Evolutionary conservation across 2,797 vertebrate genomes (phyloP), one percentile per base, ranked within the genome.

Genomic region (Calcarius lapponicus): DNA sequence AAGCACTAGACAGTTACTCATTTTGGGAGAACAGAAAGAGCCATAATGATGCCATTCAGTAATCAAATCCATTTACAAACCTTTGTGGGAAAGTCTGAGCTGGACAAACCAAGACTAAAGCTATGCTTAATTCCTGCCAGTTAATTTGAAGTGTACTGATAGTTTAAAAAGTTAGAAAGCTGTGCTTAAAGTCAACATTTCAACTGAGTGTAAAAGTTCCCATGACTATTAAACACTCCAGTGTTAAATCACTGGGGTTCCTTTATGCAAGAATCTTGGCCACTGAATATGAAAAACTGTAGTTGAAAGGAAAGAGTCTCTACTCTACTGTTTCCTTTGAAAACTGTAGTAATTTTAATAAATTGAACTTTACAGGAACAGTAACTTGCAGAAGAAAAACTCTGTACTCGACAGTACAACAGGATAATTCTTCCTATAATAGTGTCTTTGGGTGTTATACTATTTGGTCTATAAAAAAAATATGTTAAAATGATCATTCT

Each of bases 31-130:
- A 73, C 11, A 88, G 60, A 93, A 90, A 90, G 57, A 79, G 14
- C 40, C 26, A 14, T 54, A 91, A 71, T 88, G 32, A 40, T 64
- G 54, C 3, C 16, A 70, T 90, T 76, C 85, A 86, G 45, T 79
- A 96, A 88, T 81, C 62, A 93, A 88, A 81, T 50, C 11, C 14
- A 90, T 90, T 90, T 92, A 71, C 29, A 86, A 67, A 86, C 56
- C 48, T 90, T 34, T 45, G 32, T 84, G 80, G 66, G 60, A 92
- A 91, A 84, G 40, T 56, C 29, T 79, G 43, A 80, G 29, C 17
- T 81, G 7, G 78, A 64, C 4, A 78, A 92, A 81, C n/a, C 15
- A 67, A 76, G 22, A 74, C 51, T 66, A 81, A 84, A 73, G 32
- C 34, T 73, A 25, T 50, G 75, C 21, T 78, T 79, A 70, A 84